Percentiles rank a stretch among this genome's conserved stretches.
Evolutionary conservation across 2,888 invertebrate genomes (phyloP).

Genomic region (Acleris cristana): DNA sequence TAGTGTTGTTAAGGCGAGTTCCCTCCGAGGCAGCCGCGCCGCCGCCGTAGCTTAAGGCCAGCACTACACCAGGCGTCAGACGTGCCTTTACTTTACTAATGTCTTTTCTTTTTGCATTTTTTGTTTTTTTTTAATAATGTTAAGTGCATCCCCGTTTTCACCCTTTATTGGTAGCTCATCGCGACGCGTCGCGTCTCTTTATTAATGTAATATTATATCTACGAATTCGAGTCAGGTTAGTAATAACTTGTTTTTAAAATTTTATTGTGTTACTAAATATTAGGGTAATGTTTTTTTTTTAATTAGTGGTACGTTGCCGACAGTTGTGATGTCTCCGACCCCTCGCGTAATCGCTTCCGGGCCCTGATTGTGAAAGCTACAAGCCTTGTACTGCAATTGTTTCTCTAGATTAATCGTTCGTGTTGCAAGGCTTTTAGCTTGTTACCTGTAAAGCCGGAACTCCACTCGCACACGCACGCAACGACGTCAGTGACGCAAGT

Average conservation of each 20-base stretch:
- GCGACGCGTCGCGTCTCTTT: slow-evolving; percentile 39
- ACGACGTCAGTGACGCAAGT: too few species aligned
- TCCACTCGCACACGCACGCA: too few species aligned
- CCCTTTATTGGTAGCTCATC: slow-evolving; percentile 65
- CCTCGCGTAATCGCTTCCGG: slow-evolving; percentile 20
- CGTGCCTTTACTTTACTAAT: slow-evolving; percentile 64
- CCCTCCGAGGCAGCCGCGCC: slow-evolving; percentile 6
- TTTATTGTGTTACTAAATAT: slow-evolving; percentile 42
- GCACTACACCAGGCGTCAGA: slow-evolving; percentile 69
- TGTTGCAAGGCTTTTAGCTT: background rate
- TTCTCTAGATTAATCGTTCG: background rate
- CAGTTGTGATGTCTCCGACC: slow-evolving; percentile 37
- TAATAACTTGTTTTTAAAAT: slow-evolving; percentile 39
- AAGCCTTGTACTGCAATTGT: background rate
- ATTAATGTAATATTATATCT: slow-evolving; percentile 39
- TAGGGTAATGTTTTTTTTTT: slow-evolving; percentile 40
- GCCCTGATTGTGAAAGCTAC: background rate
- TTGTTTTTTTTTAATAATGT: slow-evolving; percentile 50
- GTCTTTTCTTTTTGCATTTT: slow-evolving; percentile 70
- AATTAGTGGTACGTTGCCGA: slow-evolving; percentile 38
- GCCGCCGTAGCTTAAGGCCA: slow-evolving; percentile 57
- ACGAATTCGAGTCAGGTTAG: slow-evolving; percentile 42
- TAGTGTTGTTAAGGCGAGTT: background rate
- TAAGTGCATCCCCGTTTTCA: slow-evolving; percentile 58
- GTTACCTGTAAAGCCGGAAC: too few species aligned